Evolutionary conservation across 2,113 vertebrate genomes (phyloP).

Genomic region (Amblyornis subalaris): DNA sequence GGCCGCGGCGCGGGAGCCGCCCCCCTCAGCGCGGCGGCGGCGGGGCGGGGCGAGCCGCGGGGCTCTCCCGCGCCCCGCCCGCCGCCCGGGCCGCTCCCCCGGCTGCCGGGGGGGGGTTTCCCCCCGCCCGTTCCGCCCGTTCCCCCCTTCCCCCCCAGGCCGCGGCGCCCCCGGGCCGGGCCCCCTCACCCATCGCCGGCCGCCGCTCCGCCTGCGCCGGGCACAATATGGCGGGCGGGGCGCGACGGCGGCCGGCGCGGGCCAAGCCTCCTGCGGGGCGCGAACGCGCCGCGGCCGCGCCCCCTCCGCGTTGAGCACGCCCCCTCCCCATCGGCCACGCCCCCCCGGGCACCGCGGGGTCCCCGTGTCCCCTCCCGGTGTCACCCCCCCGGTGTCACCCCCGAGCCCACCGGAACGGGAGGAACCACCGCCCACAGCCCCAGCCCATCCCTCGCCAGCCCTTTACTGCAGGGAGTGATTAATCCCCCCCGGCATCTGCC

Average conservation of each 20-base stretch:
- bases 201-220: neutral
- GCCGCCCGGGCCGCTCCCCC: too few species aligned
- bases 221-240: neutral
- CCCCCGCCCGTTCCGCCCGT: neutral
- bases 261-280: neutral
- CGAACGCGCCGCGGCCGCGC: neutral
- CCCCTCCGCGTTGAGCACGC: fast-evolving
- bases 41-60: too few species aligned
- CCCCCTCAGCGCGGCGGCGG: neutral
- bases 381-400: too few species aligned
- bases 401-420: neutral
- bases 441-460: fast-evolving
- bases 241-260: neutral
- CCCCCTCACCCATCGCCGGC: neutral
- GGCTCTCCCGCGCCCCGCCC: too few species aligned
- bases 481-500: neutral
- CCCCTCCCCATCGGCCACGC: too few species aligned
- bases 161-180: neutral
- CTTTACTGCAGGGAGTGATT: neutral
- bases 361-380: neutral
- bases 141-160: neutral
- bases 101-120: too few species aligned
- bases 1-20: neutral
- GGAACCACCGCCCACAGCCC: too few species aligned
- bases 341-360: neutral